Percentiles rank a stretch among this genome's conserved stretches.
phyloP scores from a whole-genome alignment of 2,888 invertebrate genomes.

The Megalurothrips usitatus region DNA sequence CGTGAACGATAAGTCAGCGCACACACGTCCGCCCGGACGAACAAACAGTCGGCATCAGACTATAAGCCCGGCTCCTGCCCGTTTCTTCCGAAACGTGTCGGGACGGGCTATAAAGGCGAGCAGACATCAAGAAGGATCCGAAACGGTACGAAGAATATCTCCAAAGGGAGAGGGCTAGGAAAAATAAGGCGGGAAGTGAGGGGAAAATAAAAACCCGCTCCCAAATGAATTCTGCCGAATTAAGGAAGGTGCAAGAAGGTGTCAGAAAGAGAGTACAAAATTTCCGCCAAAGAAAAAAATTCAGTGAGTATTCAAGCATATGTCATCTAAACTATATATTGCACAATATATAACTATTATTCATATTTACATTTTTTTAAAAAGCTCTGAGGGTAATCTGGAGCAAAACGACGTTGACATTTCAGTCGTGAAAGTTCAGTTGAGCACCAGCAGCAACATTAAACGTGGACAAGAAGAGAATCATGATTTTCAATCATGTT shows the following conservation, averaged over 20 bases:
- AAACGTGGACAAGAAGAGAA: no score
- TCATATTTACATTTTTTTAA: background rate
- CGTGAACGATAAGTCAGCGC: no score
- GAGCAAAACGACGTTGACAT: no score
- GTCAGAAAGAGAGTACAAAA: background rate
- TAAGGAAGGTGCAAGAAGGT: background rate
- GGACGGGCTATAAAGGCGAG: no score
- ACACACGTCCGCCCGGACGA: no score
- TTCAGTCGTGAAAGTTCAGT: no score
- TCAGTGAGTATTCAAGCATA: background rate
- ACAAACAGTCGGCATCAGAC: no score
- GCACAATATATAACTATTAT: background rate
- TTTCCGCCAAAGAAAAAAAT: background rate
- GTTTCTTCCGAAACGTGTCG: no score
- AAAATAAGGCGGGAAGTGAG: background rate
- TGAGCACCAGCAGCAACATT: no score
- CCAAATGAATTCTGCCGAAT: background rate
- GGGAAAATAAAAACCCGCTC: background rate
- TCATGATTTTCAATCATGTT: no score
- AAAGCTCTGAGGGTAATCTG: no score
- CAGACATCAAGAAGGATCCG: background rate
- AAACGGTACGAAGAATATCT: background rate
- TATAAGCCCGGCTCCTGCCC: no score
- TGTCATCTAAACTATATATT: background rate
- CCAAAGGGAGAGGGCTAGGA: background rate